These are phyloP conservation scores for Hycleus phaleratus DNA, from an alignment of 1,140 invertebrate genomes.

Conservation along the genomic window DNA sequence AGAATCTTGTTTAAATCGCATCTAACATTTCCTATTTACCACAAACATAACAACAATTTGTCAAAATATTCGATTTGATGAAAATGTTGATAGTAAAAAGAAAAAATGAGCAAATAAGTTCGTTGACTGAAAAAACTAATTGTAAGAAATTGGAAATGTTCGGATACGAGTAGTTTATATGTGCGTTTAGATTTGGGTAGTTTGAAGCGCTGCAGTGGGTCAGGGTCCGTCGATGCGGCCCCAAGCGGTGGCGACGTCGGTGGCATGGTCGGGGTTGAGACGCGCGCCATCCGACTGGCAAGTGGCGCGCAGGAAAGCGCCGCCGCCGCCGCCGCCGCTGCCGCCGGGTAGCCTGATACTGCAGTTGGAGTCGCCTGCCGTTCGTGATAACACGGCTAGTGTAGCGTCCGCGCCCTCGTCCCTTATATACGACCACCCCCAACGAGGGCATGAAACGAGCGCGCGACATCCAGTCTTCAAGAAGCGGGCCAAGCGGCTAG, in stretches of 20 bases:
- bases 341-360: slow-evolving; percentile 24
- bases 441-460: slow-evolving; percentile 33
- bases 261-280: background rate
- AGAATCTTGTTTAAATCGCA: too few species aligned
- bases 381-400: slow-evolving; percentile 32
- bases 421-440: slow-evolving; percentile 24
- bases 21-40: too few species aligned
- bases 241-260: slow-evolving; percentile 1
- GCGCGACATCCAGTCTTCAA: slow-evolving; percentile 37
- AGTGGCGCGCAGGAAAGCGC: slow-evolving; percentile 33
- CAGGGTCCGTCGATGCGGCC: background rate
- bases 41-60: too few species aligned
- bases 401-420: slow-evolving; percentile 30
- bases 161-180: too few species aligned
- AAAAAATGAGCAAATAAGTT: too few species aligned
- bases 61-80: too few species aligned
- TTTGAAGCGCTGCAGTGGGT: too few species aligned
- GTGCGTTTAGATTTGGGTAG: too few species aligned
- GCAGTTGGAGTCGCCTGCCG: slow-evolving; percentile 37
- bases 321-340: slow-evolving; percentile 29
- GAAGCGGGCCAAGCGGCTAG: slow-evolving; percentile 34
- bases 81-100: too few species aligned
- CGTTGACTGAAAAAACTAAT: too few species aligned
- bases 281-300: slow-evolving; percentile 23
- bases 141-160: too few species aligned